Conservation (phyloP, 2,888 invertebrate species). For the Drosophila borborema region DNA sequence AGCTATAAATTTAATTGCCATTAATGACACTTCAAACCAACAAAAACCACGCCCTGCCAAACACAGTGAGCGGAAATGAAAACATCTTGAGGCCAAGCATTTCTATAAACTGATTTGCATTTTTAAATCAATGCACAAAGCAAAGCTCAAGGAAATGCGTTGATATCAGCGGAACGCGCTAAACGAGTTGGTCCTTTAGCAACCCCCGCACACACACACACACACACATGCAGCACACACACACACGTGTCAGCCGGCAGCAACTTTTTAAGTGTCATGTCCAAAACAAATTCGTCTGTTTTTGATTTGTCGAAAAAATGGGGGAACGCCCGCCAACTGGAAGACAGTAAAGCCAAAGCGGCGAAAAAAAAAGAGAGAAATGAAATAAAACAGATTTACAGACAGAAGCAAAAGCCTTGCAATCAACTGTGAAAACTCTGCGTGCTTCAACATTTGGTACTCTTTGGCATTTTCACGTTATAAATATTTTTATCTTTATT, state of each 20-base stretch:
- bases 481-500: constrained; percentile 79
- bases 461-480: constrained; percentile 72
- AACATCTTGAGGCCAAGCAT: constrained; percentile 73
- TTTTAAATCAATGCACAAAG: constrained; percentile 75
- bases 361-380: constrained; percentile 10
- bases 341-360: constrained; percentile 5
- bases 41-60: constrained; percentile 50
- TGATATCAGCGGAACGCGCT: constrained; percentile 19
- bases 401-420: constrained; percentile 52
- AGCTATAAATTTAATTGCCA: constrained; percentile 77
- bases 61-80: constrained; percentile 67
- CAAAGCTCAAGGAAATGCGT: constrained; percentile 53
- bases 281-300: constrained; percentile 85
- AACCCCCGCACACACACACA: constrained; percentile 46
- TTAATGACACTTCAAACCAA: constrained; percentile 68
- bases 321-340: constrained; percentile 39
- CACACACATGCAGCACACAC: background rate
- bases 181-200: constrained; percentile 54
- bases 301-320: constrained; percentile 84
- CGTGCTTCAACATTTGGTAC: constrained; percentile 33
- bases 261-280: constrained; percentile 83
- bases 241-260: constrained; percentile 70
- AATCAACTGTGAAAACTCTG: constrained; percentile 58
- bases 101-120: constrained; percentile 75
- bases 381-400: constrained; percentile 15